phyloP scores from a whole-genome alignment of 1,140 invertebrate genomes.

The Pogonomyrmex californicus region DNA sequence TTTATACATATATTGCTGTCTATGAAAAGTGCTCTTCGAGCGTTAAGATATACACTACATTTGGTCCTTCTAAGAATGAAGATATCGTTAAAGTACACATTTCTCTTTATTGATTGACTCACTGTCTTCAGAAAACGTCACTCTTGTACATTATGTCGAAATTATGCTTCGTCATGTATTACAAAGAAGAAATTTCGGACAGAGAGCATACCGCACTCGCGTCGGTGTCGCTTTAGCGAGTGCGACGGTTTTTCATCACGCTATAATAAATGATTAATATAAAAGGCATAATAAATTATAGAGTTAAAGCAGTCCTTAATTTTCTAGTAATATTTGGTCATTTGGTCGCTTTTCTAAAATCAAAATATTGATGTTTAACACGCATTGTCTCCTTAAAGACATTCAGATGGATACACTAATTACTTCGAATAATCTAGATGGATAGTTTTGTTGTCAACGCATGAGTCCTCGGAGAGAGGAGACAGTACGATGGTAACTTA shows the following conservation, averaged over 20 bases:
- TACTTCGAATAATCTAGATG: slow-evolving; percentile 6
- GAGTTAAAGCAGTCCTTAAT: slow-evolving; percentile 79
- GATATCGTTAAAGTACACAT: slow-evolving; percentile 37
- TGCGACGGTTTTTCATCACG: neutral
- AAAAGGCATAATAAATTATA: slow-evolving; percentile 85
- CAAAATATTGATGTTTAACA: slow-evolving; percentile 51
- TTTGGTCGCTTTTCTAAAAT: slow-evolving; percentile 76
- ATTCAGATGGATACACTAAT: neutral
- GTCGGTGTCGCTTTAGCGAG: neutral
- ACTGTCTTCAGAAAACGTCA: slow-evolving; percentile 23
- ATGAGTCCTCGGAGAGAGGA: slow-evolving; percentile 28
- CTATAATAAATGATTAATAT: slow-evolving; percentile 66
- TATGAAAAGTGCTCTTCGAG: neutral
- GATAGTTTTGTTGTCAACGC: slow-evolving; percentile 37
- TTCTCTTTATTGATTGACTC: slow-evolving; percentile 61
- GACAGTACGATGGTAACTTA: slow-evolving; percentile 76
- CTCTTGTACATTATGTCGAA: slow-evolving; percentile 4
- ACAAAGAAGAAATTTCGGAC: slow-evolving; percentile 10
- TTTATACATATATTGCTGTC: neutral
- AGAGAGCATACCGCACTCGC: neutral
- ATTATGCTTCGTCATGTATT: slow-evolving; percentile 28
- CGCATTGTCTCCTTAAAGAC: neutral
- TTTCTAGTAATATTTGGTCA: slow-evolving; percentile 86
- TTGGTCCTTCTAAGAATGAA: neutral
- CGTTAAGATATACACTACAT: neutral